These are phyloP conservation scores for Minunthozetes semirufus DNA, from an alignment of 2,888 invertebrate genomes.

Conservation along the genomic window DNA sequence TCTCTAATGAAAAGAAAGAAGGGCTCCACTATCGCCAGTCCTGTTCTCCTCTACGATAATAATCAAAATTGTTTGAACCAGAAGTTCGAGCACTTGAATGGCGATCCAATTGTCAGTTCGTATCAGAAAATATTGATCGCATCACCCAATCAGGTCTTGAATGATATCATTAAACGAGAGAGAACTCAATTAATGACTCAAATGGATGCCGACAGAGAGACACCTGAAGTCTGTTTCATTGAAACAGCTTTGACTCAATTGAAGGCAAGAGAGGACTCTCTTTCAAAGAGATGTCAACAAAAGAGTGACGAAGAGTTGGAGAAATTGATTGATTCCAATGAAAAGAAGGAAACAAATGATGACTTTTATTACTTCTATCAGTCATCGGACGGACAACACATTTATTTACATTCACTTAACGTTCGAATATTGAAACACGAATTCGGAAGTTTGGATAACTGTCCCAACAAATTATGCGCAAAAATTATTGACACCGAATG, in stretches of 20 bases:
- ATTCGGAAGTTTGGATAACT: constrained; percentile 71
- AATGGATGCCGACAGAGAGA: constrained; percentile 55
- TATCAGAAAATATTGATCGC: constrained; percentile 36
- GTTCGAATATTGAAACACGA: constrained; percentile 77
- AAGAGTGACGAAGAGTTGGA: neutral
- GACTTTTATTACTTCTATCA: constrained; percentile 70
- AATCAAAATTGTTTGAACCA: constrained; percentile 23
- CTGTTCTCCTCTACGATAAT: constrained; percentile 47
- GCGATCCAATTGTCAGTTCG: constrained; percentile 27
- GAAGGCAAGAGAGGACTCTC: constrained; percentile 52
- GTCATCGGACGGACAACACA: constrained; percentile 84
- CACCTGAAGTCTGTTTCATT: constrained; percentile 76
- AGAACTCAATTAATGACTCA: constrained; percentile 58
- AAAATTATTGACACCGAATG: constrained; percentile 79
- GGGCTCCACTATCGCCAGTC: constrained; percentile 57
- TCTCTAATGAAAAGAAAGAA: constrained; percentile 77
- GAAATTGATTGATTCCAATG: neutral
- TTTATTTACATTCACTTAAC: constrained; percentile 83
- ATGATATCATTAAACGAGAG: constrained; percentile 65
- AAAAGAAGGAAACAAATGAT: constrained; percentile 48
- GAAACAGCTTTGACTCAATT: constrained; percentile 71
- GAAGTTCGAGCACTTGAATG: constrained; percentile 15
- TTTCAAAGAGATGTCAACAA: neutral
- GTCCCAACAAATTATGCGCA: constrained; percentile 66
- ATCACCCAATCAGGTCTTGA: constrained; percentile 25